phyloP scores from a whole-genome alignment of 2,113 vertebrate species.

The Taurulus bubalis region DNA sequence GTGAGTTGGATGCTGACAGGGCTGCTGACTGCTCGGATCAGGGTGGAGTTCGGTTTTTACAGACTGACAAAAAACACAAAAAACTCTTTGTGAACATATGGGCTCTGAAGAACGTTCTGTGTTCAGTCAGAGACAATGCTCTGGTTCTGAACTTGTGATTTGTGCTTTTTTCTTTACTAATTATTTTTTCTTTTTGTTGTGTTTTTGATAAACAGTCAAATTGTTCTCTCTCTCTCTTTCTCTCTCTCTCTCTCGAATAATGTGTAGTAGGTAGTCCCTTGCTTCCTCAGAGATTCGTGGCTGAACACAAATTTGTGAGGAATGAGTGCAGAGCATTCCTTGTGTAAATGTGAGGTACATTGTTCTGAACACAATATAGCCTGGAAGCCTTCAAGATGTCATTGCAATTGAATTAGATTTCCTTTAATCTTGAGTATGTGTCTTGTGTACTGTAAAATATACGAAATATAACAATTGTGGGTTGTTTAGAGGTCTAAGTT shows the following conservation, averaged over 20 bases:
- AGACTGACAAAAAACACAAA: too few species aligned
- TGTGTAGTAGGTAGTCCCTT: neutral
- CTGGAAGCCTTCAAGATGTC: constrained; percentile 38
- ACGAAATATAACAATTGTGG: neutral
- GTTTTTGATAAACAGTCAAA: too few species aligned
- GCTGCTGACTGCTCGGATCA: too few species aligned
- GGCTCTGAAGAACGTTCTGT: too few species aligned
- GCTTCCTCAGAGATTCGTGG: too few species aligned
- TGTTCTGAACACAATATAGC: constrained; percentile 45
- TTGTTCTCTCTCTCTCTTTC: constrained; percentile 4
- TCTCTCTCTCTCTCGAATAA: constrained; percentile 3
- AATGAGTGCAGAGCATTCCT: constrained; percentile 4
- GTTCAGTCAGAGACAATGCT: too few species aligned
- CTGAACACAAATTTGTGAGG: neutral
- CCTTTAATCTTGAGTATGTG: constrained; percentile 7
- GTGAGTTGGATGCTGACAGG: too few species aligned
- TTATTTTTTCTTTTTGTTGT: too few species aligned
- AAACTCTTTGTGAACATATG: too few species aligned
- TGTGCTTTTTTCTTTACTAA: too few species aligned
- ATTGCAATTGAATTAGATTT: constrained; percentile 48
- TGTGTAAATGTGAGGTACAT: constrained; percentile 11
- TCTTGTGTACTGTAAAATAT: neutral
- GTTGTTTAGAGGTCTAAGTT: neutral
- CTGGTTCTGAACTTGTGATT: too few species aligned
- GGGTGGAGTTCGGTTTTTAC: too few species aligned